Base-by-base conservation (phyloP, 2,797 vertebrate genomes). In the Poeciliopsis paucimaculata region DNA sequence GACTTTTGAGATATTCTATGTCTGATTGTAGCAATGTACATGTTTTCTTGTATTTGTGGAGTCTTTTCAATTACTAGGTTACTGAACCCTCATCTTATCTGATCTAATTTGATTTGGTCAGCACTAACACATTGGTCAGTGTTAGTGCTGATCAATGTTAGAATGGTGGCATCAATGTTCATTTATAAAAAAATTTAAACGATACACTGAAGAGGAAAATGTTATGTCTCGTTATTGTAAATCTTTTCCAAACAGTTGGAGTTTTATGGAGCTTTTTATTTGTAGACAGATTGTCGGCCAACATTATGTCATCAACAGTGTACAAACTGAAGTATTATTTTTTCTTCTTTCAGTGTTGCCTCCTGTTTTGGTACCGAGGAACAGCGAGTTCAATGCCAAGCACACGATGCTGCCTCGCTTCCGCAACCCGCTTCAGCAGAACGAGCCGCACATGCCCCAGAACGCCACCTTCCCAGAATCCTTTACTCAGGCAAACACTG, bases 331-430 rank as follows among this genome's bases (percentile, higher is more conserved):
- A 26, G 64, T 23, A 43, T 57, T 73, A 51, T 49, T 41, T 12
- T 1, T 1, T 68, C 39, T 77, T 73, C 76, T 15, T 81, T 23
- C 91, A 99, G 98, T 99, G 89, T 95, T 99, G 86, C 98, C 98
- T 71, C 98, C 98, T 0, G 98, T 99, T 85, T 96, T 99, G 95
- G 98, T 99, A 84, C 98, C 98, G 2, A 96, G 98, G 90, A 98
- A 99, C 96, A 99, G 98, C 0, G 98, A 99, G 93, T 99, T 98
- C 91, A 99, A 99, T 55, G 97, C 98, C 86, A 99, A 99, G 95
- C 98, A 99, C 92, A 98, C 97, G 79, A 98, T 99, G 92, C 84
- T 99, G 93, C 98, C 98, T 46, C 98, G 98, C 77, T 99, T 99
- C 93, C 98, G 97, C 86, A 98, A 97, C 93, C 94, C 98, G 75